Conservation (phyloP, 2,113 vertebrate genomes). For the Phylloscopus trochilus region DNA sequence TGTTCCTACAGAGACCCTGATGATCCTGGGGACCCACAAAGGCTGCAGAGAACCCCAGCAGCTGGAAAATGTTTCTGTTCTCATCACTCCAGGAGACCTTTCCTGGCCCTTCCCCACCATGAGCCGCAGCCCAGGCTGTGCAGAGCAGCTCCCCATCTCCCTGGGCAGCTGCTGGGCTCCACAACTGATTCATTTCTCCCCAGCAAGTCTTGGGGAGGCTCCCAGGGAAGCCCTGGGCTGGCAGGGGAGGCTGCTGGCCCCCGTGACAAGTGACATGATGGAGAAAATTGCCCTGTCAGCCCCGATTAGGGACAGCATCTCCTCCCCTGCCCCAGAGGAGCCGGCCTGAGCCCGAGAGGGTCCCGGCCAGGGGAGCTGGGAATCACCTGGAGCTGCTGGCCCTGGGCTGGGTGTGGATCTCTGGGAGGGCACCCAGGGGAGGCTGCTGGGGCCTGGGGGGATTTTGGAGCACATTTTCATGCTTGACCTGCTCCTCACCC, state of each 20-base stretch:
- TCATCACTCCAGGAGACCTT: background rate
- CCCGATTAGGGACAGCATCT: background rate
- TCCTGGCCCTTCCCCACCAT: background rate
- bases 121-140: background rate
- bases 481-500: conserved; percentile 45
- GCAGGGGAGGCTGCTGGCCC: background rate
- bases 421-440: background rate
- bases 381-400: conserved; percentile 10
- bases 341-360: background rate
- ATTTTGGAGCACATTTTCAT: background rate
- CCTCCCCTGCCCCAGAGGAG: background rate
- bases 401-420: background rate
- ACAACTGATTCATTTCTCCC: background rate
- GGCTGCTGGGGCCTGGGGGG: background rate
- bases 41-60: too few species aligned
- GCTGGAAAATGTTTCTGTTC: too few species aligned
- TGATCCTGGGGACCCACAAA: too few species aligned
- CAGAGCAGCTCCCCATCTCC: background rate
- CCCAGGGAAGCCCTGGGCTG: background rate
- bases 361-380: background rate
- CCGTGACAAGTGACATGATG: conserved; percentile 66
- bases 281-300: conserved; percentile 48
- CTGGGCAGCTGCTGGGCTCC: background rate
- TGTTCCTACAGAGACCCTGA: too few species aligned
- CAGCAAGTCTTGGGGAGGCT: background rate